Evolutionary conservation across 2,113 vertebrate genomes (phyloP).

Genomic region (Maccullochella peelii): DNA sequence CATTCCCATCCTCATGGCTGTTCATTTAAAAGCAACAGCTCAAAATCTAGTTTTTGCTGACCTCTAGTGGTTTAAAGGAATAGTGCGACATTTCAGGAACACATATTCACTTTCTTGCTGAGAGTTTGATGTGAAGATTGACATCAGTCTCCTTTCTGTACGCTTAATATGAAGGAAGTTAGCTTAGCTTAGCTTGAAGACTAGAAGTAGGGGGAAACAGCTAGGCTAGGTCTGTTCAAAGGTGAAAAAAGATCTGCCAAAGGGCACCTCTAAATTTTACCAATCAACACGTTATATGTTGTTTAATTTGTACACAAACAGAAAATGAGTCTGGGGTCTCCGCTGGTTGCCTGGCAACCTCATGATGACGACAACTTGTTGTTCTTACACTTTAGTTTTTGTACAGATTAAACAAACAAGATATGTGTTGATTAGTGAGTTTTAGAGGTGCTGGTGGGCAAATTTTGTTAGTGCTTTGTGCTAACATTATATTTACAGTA

Average conservation of each 20-base stretch:
- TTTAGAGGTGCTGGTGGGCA: too few species aligned
- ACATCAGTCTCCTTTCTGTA: too few species aligned
- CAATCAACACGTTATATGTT: background rate
- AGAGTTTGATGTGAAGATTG: background rate
- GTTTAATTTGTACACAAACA: background rate
- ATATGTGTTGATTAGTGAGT: background rate
- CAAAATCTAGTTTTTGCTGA: background rate
- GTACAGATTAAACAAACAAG: background rate
- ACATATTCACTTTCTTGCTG: too few species aligned
- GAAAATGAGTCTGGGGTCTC: too few species aligned
- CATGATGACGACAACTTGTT: background rate
- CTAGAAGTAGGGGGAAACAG: background rate
- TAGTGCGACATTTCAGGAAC: background rate
- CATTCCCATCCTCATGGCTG: background rate
- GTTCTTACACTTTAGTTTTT: background rate
- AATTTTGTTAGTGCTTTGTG: too few species aligned
- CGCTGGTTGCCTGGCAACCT: too few species aligned
- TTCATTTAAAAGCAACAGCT: background rate
- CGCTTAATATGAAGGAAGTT: background rate
- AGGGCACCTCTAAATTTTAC: rapidly evolving
- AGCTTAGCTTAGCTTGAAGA: background rate
- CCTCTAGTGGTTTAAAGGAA: background rate
- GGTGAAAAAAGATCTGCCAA: background rate
- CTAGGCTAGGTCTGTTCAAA: background rate
- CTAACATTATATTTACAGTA: background rate